Evolutionary conservation across 2,797 vertebrate genomes (phyloP).

Genomic region (Oreochromis grahami): DNA sequence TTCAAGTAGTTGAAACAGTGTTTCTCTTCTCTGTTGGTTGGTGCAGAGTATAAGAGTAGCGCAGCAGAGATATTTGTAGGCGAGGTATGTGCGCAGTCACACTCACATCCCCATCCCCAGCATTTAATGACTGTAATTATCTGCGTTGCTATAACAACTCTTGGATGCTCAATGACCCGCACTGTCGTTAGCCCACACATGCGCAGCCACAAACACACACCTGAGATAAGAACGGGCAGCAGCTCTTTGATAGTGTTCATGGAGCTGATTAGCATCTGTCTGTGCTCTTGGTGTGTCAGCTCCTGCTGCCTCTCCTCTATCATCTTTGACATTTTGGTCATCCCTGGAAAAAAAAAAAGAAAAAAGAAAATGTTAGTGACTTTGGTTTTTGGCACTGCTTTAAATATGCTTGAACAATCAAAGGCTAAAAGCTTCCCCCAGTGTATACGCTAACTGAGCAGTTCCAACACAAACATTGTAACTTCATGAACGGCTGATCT

Average conservation of each 20-base stretch:
- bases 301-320: conserved; percentile 98
- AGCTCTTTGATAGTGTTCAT: conserved; percentile 97
- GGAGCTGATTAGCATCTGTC: conserved; percentile 93
- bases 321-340: conserved; percentile 99
- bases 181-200: background rate
- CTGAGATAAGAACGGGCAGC: conserved; percentile 96
- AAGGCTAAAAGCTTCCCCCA: background rate
- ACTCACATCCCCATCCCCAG: conserved; percentile 32
- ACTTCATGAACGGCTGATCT: background rate
- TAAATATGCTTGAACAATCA: background rate
- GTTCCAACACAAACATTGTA: conserved; percentile 2
- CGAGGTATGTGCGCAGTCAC: background rate
- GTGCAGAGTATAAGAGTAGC: background rate
- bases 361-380: background rate
- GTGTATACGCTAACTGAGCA: background rate
- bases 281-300: conserved; percentile 95
- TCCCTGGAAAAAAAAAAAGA: conserved; percentile 73
- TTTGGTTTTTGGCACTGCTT: background rate
- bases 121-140: conserved; percentile 73
- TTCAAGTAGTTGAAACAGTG: background rate
- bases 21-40: background rate
- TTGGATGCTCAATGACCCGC: conserved; percentile 33
- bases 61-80: conserved; percentile 8
- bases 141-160: conserved; percentile 72
- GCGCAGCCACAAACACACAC: conserved; percentile 53